Evolutionary conservation across 2,797 vertebrate species (phyloP).

Genomic region (Cephalopachus bancanus): DNA sequence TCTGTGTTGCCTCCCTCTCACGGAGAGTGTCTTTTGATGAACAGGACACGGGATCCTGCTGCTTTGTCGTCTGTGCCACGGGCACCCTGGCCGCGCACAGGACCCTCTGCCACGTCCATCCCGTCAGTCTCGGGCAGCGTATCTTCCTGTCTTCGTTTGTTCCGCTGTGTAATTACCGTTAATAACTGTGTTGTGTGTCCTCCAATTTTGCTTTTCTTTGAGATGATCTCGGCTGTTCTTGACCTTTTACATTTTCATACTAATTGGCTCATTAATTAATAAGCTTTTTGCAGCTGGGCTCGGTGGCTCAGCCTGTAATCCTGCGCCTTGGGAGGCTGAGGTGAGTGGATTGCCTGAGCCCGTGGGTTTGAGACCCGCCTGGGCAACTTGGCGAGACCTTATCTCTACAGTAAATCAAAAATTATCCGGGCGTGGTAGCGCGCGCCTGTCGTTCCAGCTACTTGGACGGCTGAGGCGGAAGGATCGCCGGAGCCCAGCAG

Average conservation of each 20-base stretch:
- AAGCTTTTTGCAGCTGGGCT: background rate
- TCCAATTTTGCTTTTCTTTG: background rate
- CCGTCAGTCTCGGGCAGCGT: fast-evolving
- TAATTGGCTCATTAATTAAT: background rate
- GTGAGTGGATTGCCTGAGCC: too few relatives aligned
- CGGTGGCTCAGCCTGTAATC: too few relatives aligned
- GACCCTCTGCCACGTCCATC: background rate
- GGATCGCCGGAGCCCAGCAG: too few relatives aligned
- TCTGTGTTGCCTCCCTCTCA: background rate
- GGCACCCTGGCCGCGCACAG: background rate
- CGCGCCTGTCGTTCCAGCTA: too few relatives aligned
- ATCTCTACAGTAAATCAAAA: too few relatives aligned
- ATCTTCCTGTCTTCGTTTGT: background rate
- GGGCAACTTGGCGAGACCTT: too few relatives aligned
- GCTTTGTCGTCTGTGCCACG: too few relatives aligned
- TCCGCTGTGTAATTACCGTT: background rate
- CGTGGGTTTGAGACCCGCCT: too few relatives aligned
- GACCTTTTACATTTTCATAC: background rate
- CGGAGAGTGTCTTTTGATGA: background rate
- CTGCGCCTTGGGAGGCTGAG: too few relatives aligned
- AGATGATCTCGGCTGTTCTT: background rate
- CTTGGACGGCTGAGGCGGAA: too few relatives aligned
- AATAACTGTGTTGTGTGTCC: background rate
- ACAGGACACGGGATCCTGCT: background rate
- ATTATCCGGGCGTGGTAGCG: too few relatives aligned